Evolutionary conservation across 1,140 invertebrate genomes (phyloP), one percentile per base, ranked within the genome.

Genomic region (Pomacea maculata): DNA sequence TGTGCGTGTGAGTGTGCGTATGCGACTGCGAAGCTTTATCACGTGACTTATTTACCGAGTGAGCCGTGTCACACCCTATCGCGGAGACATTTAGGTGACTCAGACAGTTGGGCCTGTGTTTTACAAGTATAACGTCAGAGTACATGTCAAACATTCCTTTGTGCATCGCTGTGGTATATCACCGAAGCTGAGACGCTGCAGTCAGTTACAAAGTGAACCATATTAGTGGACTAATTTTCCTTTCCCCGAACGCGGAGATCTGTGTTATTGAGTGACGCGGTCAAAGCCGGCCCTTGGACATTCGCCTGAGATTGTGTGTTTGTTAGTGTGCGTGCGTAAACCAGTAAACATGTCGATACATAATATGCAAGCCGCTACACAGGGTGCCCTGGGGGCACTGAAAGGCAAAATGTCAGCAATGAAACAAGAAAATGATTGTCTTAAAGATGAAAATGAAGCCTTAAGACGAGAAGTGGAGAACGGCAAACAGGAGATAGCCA

Each of bases 391-490:
- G 52, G 85, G 86, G 68, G 82, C 98, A 87, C 94, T 99, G 85
- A 99, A 99, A 94, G 98, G 98, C 94, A 99, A 99, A 95, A 99
- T 99, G 98, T 94, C 96, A 87, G 96, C 97, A 91, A 96, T 98
- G 83, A 98, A 98, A 93, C 97, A 98, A 91, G 98, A 99, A 93
- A 96, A 97, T 95, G 97, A 99, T 92, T 95, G 96, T 92, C 97
- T 96, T 93, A 98, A 97, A 93, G 98, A 99, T 92, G 80, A 85
- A 74, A 75, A 75, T 21, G 88, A 87, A 64, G 64, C n/a, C 14
- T 54, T 81, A 57, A 82, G 83, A 75, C 63, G 79, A 78, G 81
- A 85, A 19, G 78, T 83, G 21, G 96, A 97, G 91, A 96, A 95
- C 90, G 96, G 98, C 92, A 96, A 97, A 91, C 95, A 95, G 91